phyloP scores from a whole-genome alignment of 2,888 invertebrate species.

The Geotrupes spiniger region DNA sequence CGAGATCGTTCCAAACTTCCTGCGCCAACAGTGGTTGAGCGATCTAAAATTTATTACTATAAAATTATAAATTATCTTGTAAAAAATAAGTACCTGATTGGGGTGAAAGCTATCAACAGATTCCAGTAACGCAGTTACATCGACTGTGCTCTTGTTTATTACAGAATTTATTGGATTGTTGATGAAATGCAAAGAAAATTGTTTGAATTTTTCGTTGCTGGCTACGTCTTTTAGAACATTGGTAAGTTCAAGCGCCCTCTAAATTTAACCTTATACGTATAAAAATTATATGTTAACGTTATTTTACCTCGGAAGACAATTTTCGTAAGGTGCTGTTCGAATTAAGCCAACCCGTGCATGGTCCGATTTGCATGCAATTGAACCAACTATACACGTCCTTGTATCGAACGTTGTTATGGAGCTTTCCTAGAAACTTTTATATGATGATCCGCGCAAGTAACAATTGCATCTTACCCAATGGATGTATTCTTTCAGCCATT shows the following conservation, averaged over 20 bases:
- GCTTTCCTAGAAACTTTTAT: constrained; percentile 29
- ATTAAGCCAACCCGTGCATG: constrained; percentile 53
- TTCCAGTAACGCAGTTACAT: constrained; percentile 36
- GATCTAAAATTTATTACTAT: constrained; percentile 24
- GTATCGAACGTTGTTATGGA: constrained; percentile 49
- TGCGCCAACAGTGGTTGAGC: constrained; percentile 37
- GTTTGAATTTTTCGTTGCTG: constrained; percentile 28
- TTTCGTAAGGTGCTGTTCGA: constrained; percentile 47
- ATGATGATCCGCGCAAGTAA: not conserved
- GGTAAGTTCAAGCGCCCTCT: constrained; percentile 34
- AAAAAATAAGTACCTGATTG: constrained; percentile 31
- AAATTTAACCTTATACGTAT: constrained; percentile 14
- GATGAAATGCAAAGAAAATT: constrained; percentile 36
- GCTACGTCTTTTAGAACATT: constrained; percentile 34
- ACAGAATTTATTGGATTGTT: constrained; percentile 36
- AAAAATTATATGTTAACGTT: not conserved
- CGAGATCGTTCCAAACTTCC: constrained; percentile 36
- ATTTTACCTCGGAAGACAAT: constrained; percentile 40
- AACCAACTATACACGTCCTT: constrained; percentile 50
- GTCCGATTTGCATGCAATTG: constrained; percentile 51
- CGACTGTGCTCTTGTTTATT: constrained; percentile 29
- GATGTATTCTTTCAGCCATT: constrained; percentile 48
- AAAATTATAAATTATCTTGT: no score
- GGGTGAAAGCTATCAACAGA: constrained; percentile 42
- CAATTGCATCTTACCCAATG: constrained; percentile 28